Conservation (phyloP, 2,888 invertebrate genomes). For the Seira ritae region DNA sequence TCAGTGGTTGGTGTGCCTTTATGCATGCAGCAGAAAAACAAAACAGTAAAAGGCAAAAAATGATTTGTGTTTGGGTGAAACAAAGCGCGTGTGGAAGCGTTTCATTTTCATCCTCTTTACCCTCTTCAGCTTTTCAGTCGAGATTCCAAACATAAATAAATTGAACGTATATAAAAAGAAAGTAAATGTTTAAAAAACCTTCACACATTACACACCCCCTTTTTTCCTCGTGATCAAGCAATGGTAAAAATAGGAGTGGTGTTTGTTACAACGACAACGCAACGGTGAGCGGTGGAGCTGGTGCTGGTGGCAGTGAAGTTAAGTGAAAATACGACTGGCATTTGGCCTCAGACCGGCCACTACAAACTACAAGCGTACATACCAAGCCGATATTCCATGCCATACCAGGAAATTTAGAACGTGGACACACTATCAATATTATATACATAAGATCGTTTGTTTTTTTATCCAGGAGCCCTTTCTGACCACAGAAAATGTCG, state of each 20-base stretch:
- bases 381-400: not conserved
- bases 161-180: not conserved
- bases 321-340: constrained; percentile 8
- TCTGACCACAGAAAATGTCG: not conserved
- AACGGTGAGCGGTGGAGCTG: not conserved
- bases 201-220: not conserved
- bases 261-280: not conserved
- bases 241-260: not conserved
- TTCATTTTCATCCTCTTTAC: not conserved
- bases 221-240: not conserved
- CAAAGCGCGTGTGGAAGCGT: not conserved
- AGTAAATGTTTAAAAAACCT: not conserved
- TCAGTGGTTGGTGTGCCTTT: too few species aligned
- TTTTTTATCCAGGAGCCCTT: not conserved
- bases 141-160: constrained; percentile 10
- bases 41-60: too few species aligned
- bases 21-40: too few species aligned
- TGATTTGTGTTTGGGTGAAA: too few species aligned
- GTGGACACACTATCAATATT: too few species aligned
- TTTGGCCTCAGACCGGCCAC: not conserved
- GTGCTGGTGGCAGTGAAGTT: not conserved
- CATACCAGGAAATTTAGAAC: too few species aligned
- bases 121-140: not conserved
- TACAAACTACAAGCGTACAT: not conserved
- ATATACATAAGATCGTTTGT: too few species aligned